A percentile compares a stretch with the other conserved stretches of the same genome.
These are phyloP conservation scores for Trichomalopsis sarcophagae DNA, from an alignment of 1,140 invertebrate species.

Conservation along the genomic window DNA sequence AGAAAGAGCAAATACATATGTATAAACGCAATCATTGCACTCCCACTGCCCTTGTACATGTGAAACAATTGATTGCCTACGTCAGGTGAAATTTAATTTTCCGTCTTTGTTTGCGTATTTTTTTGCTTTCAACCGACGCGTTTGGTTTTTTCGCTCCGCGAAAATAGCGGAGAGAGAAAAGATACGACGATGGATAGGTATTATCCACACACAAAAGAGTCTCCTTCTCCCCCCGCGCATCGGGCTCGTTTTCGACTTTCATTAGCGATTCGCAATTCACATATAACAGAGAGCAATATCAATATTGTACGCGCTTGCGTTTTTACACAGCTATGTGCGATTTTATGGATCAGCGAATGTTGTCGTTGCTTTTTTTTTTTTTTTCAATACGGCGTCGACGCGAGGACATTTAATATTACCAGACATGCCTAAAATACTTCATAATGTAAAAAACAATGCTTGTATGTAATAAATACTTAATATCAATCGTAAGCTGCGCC, in stretches of 20 bases:
- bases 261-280: too few species aligned
- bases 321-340: neutral
- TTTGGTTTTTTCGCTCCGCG: neutral
- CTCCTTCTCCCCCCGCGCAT: too few species aligned
- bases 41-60: neutral
- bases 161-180: too few species aligned
- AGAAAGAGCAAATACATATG: neutral
- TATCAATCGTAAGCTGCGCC: conserved; percentile 47
- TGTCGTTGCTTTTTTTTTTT: conserved; percentile 54
- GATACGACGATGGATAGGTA: too few species aligned
- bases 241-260: too few species aligned
- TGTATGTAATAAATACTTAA: conserved; percentile 69
- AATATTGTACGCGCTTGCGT: neutral
- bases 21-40: neutral
- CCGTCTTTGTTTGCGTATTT: neutral
- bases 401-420: conserved; percentile 63
- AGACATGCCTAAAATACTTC: conserved; percentile 67
- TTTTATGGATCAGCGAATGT: conserved; percentile 54
- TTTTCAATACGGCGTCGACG: conserved; percentile 54
- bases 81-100: neutral
- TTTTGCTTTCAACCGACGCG: neutral
- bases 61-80: conserved; percentile 3
- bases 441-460: conserved; percentile 65
- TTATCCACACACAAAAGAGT: too few species aligned
- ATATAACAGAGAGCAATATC: too few species aligned